phyloP scores from a whole-genome alignment of 2,797 vertebrate species.

The Notoglanidium macrostoma region DNA sequence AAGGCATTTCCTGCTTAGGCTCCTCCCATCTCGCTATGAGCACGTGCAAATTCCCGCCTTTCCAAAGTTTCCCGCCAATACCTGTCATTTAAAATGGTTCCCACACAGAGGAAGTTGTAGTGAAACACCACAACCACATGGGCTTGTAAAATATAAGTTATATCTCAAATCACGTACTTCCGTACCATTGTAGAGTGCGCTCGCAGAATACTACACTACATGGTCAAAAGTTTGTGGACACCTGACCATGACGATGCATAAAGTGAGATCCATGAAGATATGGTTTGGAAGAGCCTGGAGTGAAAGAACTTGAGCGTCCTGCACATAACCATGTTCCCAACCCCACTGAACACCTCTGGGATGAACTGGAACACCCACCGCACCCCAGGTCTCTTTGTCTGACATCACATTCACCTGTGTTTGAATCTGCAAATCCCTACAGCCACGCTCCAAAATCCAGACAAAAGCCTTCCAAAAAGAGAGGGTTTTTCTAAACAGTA shows the following conservation, averaged over 20 bases:
- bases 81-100: constrained; percentile 26
- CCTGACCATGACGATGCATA: not conserved
- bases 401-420: not conserved
- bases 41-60: constrained; percentile 69
- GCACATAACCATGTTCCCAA: not conserved
- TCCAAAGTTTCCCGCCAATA: constrained; percentile 71
- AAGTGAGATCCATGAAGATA: not conserved
- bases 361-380: not conserved
- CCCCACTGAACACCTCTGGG: not conserved
- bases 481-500: not conserved
- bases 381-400: not conserved
- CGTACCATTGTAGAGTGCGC: not conserved
- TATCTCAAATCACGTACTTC: not conserved
- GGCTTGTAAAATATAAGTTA: not conserved
- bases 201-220: not conserved
- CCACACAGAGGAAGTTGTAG: not conserved
- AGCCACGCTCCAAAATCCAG: not conserved
- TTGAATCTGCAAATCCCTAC: not conserved
- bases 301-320: not conserved
- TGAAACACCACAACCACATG: not conserved
- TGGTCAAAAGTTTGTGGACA: not conserved
- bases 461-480: not conserved
- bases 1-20: not conserved
- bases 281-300: not conserved
- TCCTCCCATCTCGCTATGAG: not conserved